Evolutionary conservation across 1,140 invertebrate genomes (phyloP).

Genomic region (Drosophila azteca): DNA sequence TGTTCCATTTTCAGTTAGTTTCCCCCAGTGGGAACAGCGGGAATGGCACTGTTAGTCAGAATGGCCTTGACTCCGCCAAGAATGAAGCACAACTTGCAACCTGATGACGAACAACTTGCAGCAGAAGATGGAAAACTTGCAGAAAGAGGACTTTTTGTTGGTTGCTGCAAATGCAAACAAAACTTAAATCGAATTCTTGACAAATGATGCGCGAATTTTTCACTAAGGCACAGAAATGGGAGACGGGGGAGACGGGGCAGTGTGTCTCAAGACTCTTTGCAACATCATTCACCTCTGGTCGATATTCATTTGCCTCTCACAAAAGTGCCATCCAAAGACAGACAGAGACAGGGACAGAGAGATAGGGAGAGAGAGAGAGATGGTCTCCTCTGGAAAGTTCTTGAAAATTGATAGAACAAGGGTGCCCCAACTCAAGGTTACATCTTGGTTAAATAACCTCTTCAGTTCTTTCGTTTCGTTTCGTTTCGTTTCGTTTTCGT

Average conservation of each 20-base stretch:
- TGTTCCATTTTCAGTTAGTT: too few species aligned
- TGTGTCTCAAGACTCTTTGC: background rate
- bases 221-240: conserved; percentile 15
- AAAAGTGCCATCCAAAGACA: conserved; percentile 4
- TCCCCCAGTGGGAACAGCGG: too few species aligned
- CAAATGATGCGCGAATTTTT: conserved; percentile 77
- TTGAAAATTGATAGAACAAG: conserved; percentile 23
- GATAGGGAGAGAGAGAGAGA: background rate
- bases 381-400: background rate
- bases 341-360: conserved; percentile 1
- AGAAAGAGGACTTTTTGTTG: background rate
- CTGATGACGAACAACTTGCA: conserved; percentile 5
- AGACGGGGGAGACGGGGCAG: background rate
- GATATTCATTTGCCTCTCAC: conserved; percentile 24
- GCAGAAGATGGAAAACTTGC: too few species aligned
- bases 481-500: background rate
- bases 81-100: conserved; percentile 5
- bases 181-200: conserved; percentile 79
- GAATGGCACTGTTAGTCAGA: conserved; percentile 33
- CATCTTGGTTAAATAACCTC: conserved; percentile 70
- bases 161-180: conserved; percentile 52
- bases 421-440: conserved; percentile 68
- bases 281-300: conserved; percentile 1
- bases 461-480: conserved; percentile 13
- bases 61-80: background rate